Evolutionary conservation across 2,797 vertebrate genomes (phyloP).

Genomic region (Hoplostethus mediterraneus): DNA sequence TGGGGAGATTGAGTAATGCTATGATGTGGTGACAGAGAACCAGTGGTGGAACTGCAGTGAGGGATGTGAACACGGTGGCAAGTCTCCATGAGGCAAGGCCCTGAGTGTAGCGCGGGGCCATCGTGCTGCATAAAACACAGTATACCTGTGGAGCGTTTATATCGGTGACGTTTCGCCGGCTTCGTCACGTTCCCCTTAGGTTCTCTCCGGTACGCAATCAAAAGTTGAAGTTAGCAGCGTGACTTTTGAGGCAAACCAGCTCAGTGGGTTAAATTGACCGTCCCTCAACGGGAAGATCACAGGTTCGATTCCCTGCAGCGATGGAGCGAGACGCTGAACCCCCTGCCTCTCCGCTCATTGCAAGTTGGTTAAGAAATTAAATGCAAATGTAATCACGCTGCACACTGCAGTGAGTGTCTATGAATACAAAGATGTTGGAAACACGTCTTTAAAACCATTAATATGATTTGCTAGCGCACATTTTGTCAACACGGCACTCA

Average conservation of each 20-base stretch:
- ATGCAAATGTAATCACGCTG: conserved; percentile 56
- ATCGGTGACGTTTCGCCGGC: neutral
- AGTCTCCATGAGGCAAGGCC: conserved; percentile 1
- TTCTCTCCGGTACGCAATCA: conserved; percentile 4
- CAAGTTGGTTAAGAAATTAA: conserved; percentile 21
- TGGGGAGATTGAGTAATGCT: conserved; percentile 64
- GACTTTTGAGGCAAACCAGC: neutral
- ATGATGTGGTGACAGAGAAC: conserved; percentile 55
- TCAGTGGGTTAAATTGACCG: neutral
- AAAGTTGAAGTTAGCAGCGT: conserved; percentile 10
- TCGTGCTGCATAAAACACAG: conserved; percentile 1
- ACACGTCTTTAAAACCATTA: conserved; percentile 46
- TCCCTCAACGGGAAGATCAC: neutral
- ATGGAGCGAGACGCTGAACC: neutral
- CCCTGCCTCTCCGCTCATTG: conserved; percentile 1
- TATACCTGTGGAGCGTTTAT: neutral
- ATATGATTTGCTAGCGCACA: conserved; percentile 43
- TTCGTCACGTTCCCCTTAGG: neutral
- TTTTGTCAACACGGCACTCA: conserved; percentile 56
- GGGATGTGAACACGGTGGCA: conserved; percentile 31
- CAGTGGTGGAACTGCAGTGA: conserved; percentile 29
- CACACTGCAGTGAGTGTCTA: conserved; percentile 15
- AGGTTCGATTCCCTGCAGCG: neutral
- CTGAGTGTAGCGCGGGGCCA: neutral
- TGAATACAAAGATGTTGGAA: conserved; percentile 50